Evolutionary conservation across 2,797 vertebrate species (phyloP), one percentile per base, ranked within the genome.

Genomic region (Leptatherina wallacei): DNA sequence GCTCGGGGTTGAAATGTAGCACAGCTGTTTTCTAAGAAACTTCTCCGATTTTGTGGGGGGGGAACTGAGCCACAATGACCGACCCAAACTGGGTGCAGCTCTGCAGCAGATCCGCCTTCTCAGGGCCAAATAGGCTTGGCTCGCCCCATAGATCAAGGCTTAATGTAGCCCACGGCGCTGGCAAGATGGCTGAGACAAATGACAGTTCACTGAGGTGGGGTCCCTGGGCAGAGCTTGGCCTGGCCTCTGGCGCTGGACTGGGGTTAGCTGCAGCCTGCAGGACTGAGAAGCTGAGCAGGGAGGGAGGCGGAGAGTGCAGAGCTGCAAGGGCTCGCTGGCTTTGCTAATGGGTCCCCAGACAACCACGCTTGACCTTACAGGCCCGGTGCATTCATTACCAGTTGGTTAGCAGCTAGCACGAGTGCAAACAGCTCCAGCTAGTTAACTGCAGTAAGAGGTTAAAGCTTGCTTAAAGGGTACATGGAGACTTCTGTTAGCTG

Each of bases 321-420:
- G 61, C 59, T 70, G 60, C 63, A 70, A 81, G 77, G 84, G 83
- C 82, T 85, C 14, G 27, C 85, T 74, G 32, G 74, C 82, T 78
- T 85, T 68, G 61, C 89, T 94, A 95, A 95, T 93, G 90, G 92
- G 85, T 93, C 93, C 92, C 91, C 63, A 88, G 94, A 91, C 88
- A 77, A 73, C 74, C 80, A 49, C 78, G 80, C 75, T 85, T 93
- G 93, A 94, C 93, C 91, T 88, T 72, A 47, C 81, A 69, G 91
- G 89, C 79, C 88, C 67, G 16, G 78, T 51, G 85, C 86, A 93
- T 94, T 91, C 84, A 93, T 94, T 93, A 93, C 68, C 73, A 80
- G 87, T 83, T 87, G 87, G 89, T 89, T 90, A 90, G 85, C 69
- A 49, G 81, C 67, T 78, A 77, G 44, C 3, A 63, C 54, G 78